These are phyloP conservation scores for Mungos mungo DNA, from an alignment of 2,113 vertebrate genomes.

Conservation along the genomic window DNA sequence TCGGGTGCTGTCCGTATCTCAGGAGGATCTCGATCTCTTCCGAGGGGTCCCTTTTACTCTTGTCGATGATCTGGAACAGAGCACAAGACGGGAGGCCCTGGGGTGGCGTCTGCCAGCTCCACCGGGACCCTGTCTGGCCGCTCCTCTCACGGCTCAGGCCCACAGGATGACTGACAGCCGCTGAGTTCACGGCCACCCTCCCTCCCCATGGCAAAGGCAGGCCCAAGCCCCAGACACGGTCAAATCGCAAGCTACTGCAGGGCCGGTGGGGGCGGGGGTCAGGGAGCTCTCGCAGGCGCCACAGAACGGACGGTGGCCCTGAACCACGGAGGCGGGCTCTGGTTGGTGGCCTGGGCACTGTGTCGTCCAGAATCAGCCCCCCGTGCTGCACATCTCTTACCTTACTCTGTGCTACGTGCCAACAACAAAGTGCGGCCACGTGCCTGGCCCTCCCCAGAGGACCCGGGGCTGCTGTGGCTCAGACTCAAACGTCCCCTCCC, in stretches of 20 bases:
- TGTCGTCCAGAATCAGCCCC: no score
- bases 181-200: fast-evolving
- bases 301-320: fast-evolving
- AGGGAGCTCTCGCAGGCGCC: neutral
- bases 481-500: fast-evolving
- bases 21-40: constrained; percentile 97
- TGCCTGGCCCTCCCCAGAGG: fast-evolving
- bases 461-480: fast-evolving
- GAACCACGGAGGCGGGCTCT: fast-evolving
- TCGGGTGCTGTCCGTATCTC: constrained; percentile 95
- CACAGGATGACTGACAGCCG: fast-evolving
- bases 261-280: no score
- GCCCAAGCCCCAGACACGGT: fast-evolving
- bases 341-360: neutral
- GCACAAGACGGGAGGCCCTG: neutral
- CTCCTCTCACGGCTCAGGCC: neutral
- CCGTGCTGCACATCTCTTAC: fast-evolving
- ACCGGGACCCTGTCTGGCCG: neutral
- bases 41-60: constrained; percentile 92
- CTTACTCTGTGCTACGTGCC: fast-evolving
- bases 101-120: fast-evolving
- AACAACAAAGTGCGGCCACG: fast-evolving
- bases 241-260: neutral
- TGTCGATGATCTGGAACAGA: constrained; percentile 92
- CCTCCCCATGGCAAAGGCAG: fast-evolving